Conservation (phyloP, 2,888 invertebrate genomes). For the Drosophila affinis region DNA sequence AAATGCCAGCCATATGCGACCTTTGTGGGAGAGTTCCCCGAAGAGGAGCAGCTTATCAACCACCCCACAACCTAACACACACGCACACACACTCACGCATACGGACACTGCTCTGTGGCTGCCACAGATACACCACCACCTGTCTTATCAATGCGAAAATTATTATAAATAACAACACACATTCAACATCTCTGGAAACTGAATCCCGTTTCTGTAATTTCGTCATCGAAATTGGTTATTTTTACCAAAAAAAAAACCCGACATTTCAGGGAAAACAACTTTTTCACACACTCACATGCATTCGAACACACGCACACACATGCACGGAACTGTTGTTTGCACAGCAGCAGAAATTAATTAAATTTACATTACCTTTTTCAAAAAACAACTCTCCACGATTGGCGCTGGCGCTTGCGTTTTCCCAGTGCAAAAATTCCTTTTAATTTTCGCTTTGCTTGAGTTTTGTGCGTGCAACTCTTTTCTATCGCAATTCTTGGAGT, state of each 20-base stretch:
- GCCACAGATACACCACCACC: conserved; percentile 15
- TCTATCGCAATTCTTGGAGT: conserved; percentile 23
- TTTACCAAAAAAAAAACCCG: conserved; percentile 42
- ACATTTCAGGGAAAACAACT: conserved; percentile 72
- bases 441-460: conserved; percentile 41
- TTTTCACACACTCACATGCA: conserved; percentile 48
- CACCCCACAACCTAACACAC: conserved; percentile 14
- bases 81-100: background rate
- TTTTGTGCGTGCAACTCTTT: conserved; percentile 6
- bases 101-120: background rate
- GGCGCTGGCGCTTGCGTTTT: conserved; percentile 49
- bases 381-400: conserved; percentile 62
- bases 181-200: conserved; percentile 17
- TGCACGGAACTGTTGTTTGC: conserved; percentile 10
- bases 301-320: conserved; percentile 24
- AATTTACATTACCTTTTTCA: conserved; percentile 65
- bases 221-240: conserved; percentile 69
- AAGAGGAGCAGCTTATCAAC: conserved; percentile 56
- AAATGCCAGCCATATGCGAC: conserved; percentile 59
- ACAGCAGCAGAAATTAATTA: conserved; percentile 30
- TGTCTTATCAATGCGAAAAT: conserved; percentile 66
- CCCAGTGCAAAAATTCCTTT: conserved; percentile 59
- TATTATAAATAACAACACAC: conserved; percentile 58
- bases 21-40: conserved; percentile 40
- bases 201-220: conserved; percentile 50